Evolutionary conservation across 1,140 invertebrate species (phyloP).

Genomic region (Bombus soroeensis): DNA sequence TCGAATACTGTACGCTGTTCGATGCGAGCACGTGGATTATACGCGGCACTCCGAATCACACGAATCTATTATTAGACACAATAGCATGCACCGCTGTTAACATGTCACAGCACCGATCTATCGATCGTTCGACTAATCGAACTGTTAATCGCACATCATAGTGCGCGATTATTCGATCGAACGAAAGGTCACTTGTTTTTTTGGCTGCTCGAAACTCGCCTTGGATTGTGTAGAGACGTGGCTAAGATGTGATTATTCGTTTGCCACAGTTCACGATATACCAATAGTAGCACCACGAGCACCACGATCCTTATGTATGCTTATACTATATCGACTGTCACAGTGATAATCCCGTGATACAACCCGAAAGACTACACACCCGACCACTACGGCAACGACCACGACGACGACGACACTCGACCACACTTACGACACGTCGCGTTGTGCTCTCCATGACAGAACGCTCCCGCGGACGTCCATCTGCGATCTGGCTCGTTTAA

Average conservation of each 20-base stretch:
- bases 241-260: constrained; percentile 37
- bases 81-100: constrained; percentile 24
- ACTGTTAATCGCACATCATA: background rate
- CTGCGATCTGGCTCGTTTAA: constrained; percentile 67
- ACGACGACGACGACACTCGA: constrained; percentile 51
- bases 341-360: constrained; percentile 14
- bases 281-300: constrained; percentile 40
- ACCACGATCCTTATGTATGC: constrained; percentile 37
- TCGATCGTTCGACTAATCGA: constrained; percentile 16
- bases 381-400: constrained; percentile 37
- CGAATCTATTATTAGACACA: constrained; percentile 29
- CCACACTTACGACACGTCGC: constrained; percentile 63
- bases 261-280: constrained; percentile 31
- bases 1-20: background rate
- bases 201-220: background rate
- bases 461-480: constrained; percentile 70
- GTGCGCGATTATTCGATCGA: background rate
- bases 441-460: constrained; percentile 69
- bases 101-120: constrained; percentile 39
- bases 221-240: background rate
- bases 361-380: constrained; percentile 23
- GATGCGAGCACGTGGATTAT: constrained; percentile 29
- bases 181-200: background rate
- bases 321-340: constrained; percentile 37
- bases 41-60: constrained; percentile 25